phyloP scores from a whole-genome alignment of 2,888 invertebrate genomes.

The Cyaniris semiargus region DNA sequence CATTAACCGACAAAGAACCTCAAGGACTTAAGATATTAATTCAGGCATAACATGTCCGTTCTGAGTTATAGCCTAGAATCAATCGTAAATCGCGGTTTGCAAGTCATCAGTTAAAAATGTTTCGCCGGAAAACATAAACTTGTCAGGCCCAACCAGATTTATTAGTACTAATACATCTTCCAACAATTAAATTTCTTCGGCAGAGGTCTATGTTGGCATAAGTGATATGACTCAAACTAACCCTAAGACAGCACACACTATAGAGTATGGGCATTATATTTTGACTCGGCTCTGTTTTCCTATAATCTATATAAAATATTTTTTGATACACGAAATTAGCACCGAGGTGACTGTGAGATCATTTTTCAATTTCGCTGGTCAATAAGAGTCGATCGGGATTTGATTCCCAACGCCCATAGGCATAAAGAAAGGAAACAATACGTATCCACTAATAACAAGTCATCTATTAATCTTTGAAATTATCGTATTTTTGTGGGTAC shows the following conservation, averaged over 20 bases:
- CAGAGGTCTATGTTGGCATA: conserved; percentile 19
- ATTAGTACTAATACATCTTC: conserved; percentile 45
- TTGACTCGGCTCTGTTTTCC: neutral
- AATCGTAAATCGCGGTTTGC: conserved; percentile 31
- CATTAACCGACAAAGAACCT: neutral
- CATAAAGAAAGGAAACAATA: too few relatives aligned
- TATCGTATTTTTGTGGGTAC: too few relatives aligned
- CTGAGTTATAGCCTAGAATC: conserved; percentile 27
- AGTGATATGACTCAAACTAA: conserved; percentile 17
- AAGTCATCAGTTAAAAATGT: conserved; percentile 45
- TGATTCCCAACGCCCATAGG: too few relatives aligned
- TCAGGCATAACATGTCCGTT: conserved; percentile 15
- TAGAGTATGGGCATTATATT: neutral
- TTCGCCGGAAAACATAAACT: conserved; percentile 44
- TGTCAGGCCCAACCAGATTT: conserved; percentile 44
- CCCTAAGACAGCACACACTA: conserved; percentile 19
- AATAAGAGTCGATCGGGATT: too few relatives aligned
- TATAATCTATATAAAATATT: too few relatives aligned
- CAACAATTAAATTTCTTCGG: conserved; percentile 37
- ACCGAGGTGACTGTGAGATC: too few relatives aligned
- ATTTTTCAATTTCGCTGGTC: too few relatives aligned
- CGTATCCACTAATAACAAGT: too few relatives aligned
- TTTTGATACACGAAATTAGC: too few relatives aligned
- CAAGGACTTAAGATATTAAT: neutral
- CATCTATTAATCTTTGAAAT: too few relatives aligned